phyloP scores from a whole-genome alignment of 2,113 vertebrate species.

The Silurus meridionalis region DNA sequence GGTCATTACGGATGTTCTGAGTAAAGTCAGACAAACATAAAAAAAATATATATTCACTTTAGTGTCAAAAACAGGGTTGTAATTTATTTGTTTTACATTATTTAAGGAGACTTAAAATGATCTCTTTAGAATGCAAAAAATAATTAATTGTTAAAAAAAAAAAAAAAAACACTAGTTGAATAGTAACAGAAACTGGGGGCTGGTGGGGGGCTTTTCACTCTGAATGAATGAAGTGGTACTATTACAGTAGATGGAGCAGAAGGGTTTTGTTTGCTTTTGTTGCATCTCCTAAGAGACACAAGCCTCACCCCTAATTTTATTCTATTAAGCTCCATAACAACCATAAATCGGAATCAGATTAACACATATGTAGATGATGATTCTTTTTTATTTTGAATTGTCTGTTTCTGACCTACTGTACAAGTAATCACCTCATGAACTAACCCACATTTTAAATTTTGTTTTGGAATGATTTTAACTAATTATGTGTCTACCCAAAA shows the following conservation, averaged over 20 bases:
- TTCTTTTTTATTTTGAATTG: background rate
- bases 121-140: background rate
- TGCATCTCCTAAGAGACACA: background rate
- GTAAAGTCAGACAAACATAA: background rate
- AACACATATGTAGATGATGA: background rate
- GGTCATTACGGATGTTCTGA: conserved; percentile 21
- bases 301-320: background rate
- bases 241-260: background rate
- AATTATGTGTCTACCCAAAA: background rate
- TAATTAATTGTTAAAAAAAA: background rate
- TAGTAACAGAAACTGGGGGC: too few relatives aligned
- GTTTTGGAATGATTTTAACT: background rate
- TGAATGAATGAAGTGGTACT: too few relatives aligned
- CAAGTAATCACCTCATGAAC: background rate
- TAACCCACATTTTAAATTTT: background rate
- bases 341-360: background rate
- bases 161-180: background rate
- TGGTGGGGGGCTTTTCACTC: too few relatives aligned
- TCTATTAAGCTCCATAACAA: background rate
- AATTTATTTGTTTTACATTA: background rate
- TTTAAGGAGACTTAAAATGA: background rate
- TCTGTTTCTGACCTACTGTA: background rate
- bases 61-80: background rate
- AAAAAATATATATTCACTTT: background rate
- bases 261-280: background rate